phyloP scores from a whole-genome alignment of 1,140 invertebrate species.

The Zophobas morio region DNA sequence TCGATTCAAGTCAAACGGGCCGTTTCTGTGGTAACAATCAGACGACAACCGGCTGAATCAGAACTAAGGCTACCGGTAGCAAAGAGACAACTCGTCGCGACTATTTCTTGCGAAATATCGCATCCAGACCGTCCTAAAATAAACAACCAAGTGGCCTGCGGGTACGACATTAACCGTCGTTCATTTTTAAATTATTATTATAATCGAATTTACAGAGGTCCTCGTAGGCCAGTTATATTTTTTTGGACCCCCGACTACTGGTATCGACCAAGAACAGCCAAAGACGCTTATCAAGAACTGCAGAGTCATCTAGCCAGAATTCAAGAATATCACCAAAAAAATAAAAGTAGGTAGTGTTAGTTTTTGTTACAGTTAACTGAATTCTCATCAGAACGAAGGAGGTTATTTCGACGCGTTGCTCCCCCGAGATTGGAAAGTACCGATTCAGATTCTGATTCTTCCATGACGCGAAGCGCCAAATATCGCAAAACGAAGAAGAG shows the following conservation, averaged over 20 bases:
- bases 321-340: slow-evolving; percentile 19
- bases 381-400: neutral
- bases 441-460: slow-evolving; percentile 13
- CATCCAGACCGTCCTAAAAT: slow-evolving; percentile 10
- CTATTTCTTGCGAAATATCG: slow-evolving; percentile 65
- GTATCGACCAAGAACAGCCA: slow-evolving; percentile 70
- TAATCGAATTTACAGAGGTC: slow-evolving; percentile 45
- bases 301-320: slow-evolving; percentile 66
- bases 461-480: neutral
- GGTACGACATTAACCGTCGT: neutral
- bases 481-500: slow-evolving; percentile 14
- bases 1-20: slow-evolving; percentile 68
- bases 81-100: slow-evolving; percentile 66
- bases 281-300: slow-evolving; percentile 68
- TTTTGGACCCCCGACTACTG: slow-evolving; percentile 75
- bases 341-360: neutral
- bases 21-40: slow-evolving; percentile 66
- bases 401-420: neutral
- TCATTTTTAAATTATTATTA: neutral
- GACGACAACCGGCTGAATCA: slow-evolving; percentile 61
- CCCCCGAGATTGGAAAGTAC: neutral
- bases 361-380: neutral
- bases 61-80: slow-evolving; percentile 68
- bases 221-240: slow-evolving; percentile 63
- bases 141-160: slow-evolving; percentile 12